Conservation (phyloP, 2,888 invertebrate species). For the Drosophila lacicola region DNA sequence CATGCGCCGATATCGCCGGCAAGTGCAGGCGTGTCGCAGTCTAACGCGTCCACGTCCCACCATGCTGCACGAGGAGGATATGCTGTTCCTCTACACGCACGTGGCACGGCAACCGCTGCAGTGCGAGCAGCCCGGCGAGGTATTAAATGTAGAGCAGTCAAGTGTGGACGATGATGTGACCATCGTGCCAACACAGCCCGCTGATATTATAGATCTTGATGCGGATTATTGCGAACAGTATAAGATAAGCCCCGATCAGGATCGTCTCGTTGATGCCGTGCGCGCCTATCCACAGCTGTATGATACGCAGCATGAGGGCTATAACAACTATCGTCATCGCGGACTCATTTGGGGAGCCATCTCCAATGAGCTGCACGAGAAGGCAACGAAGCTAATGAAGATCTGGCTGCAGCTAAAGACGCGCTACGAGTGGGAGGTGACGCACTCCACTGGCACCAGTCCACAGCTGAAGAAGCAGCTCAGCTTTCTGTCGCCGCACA, state of each 20-base stretch:
- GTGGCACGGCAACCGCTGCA: conserved; percentile 45
- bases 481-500: conserved; percentile 54
- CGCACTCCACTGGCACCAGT: neutral
- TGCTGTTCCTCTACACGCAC: conserved; percentile 78
- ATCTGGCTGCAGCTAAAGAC: conserved; percentile 74
- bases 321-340: conserved; percentile 65
- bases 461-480: conserved; percentile 53
- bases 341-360: conserved; percentile 80
- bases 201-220: conserved; percentile 70
- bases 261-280: conserved; percentile 63
- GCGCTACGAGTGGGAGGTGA: conserved; percentile 80
- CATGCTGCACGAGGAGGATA: conserved; percentile 74
- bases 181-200: conserved; percentile 26
- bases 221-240: conserved; percentile 14
- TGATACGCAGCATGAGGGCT: conserved; percentile 46
- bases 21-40: neutral
- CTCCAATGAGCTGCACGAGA: conserved; percentile 73
- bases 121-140: conserved; percentile 1
- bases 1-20: conserved; percentile 56
- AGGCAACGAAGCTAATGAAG: conserved; percentile 81
- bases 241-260: conserved; percentile 12
- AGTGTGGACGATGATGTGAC: conserved; percentile 24
- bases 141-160: neutral
- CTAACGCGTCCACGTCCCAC: conserved; percentile 53
- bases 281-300: conserved; percentile 75